Conservation (phyloP, 2,888 invertebrate species). For the Sphinx pinastri region DNA sequence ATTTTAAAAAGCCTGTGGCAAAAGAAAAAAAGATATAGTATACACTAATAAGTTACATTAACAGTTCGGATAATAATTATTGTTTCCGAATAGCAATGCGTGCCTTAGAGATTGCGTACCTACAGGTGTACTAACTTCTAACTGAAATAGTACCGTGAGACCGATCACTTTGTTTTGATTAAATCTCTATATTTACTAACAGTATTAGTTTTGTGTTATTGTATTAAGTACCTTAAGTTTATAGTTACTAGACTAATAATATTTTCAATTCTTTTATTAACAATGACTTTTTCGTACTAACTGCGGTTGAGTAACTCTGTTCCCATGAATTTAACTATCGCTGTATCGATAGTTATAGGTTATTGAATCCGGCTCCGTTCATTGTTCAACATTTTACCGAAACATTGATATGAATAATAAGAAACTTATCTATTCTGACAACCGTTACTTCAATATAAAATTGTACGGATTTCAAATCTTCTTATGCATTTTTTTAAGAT, state of each 20-base stretch:
- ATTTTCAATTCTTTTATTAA: slow-evolving; percentile 20
- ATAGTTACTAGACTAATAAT: slow-evolving; percentile 23
- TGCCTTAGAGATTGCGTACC: slow-evolving; percentile 22
- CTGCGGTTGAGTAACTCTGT: not conserved
- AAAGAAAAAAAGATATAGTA: too few species aligned
- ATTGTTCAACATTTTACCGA: not conserved
- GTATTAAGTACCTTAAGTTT: slow-evolving; percentile 23
- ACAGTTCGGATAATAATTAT: too few species aligned
- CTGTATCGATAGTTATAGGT: not conserved
- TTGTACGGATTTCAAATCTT: not conserved
- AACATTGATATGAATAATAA: not conserved
- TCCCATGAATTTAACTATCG: not conserved
- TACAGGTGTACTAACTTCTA: slow-evolving; percentile 38
- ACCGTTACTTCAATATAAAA: not conserved
- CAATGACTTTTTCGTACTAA: not conserved
- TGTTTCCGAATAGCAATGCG: slow-evolving; percentile 32
- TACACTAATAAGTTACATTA: too few species aligned
- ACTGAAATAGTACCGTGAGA: slow-evolving; percentile 57
- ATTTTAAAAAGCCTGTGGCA: too few species aligned
- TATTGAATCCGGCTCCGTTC: not conserved
- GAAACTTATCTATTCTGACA: not conserved
- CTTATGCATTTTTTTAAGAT: too few species aligned
- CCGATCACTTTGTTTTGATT: slow-evolving; percentile 59
- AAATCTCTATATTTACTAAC: slow-evolving; percentile 70
- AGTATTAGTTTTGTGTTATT: slow-evolving; percentile 47